These are phyloP conservation scores for Siphamia tubifer DNA, from an alignment of 2,113 vertebrate genomes.

Conservation along the genomic window DNA sequence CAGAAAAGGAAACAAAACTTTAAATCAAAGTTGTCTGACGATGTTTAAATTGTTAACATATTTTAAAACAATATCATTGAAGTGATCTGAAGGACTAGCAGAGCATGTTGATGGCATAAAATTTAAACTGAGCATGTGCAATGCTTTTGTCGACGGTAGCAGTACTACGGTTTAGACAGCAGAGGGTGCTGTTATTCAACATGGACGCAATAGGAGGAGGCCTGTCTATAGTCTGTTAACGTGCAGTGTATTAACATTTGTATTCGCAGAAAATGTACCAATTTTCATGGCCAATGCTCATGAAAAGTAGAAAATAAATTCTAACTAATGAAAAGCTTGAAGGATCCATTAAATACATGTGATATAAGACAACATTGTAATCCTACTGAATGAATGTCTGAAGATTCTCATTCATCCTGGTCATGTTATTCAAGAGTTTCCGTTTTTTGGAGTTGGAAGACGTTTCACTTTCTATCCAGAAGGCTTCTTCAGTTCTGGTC, in stretches of 20 bases:
- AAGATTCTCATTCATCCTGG: no score
- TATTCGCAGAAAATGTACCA: no score
- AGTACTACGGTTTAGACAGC: background rate
- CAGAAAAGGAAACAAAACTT: background rate
- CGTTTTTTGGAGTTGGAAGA: no score
- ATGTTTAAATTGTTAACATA: background rate
- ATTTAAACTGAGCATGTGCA: slow-evolving; percentile 9
- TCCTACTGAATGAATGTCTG: no score
- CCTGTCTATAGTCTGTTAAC: no score
- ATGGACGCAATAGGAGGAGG: background rate
- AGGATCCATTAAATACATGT: no score
- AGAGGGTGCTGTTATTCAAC: slow-evolving; percentile 27
- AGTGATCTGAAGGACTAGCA: background rate
- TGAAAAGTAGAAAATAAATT: background rate
- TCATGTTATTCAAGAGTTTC: no score
- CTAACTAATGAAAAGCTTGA: background rate
- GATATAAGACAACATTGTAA: no score
- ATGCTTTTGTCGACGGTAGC: background rate
- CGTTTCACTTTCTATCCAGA: no score
- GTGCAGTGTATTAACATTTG: no score
- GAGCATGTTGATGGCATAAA: background rate
- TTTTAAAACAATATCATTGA: background rate
- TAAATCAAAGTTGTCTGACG: background rate
- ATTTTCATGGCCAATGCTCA: no score
- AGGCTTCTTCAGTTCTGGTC: no score